A percentile compares a stretch with the other conserved stretches of the same genome.
Evolutionary conservation across 1,140 invertebrate genomes (phyloP).

Genomic region (Sitobion miscanthi): DNA sequence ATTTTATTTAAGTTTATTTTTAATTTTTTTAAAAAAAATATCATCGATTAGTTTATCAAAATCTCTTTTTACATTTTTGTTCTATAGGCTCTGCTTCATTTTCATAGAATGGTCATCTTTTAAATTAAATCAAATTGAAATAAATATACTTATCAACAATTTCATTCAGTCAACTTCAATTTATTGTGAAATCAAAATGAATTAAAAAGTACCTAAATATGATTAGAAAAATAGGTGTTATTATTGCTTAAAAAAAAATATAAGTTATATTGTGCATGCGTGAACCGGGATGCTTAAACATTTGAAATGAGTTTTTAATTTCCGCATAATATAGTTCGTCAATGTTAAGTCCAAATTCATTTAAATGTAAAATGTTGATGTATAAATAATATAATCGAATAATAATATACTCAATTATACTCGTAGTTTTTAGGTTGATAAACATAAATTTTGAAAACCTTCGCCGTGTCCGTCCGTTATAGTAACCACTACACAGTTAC

Average conservation of each 20-base stretch:
- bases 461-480: too few species aligned
- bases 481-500: too few species aligned
- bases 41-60: not conserved
- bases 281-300: not conserved
- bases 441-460: too few species aligned
- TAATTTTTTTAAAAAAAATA: not conserved
- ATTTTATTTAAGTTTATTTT: not conserved
- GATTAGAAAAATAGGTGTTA: too few species aligned
- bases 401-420: too few species aligned
- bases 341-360: not conserved
- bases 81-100: not conserved
- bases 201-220: too few species aligned
- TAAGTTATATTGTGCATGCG: not conserved
- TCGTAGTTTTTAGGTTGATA: too few species aligned
- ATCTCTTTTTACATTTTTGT: not conserved
- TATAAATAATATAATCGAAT: too few species aligned
- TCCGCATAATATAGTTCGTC: not conserved
- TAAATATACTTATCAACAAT: not conserved
- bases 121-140: not conserved
- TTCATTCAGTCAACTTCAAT: too few species aligned
- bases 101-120: not conserved
- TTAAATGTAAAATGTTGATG: not conserved
- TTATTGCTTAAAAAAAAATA: not conserved
- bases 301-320: not conserved
- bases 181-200: too few species aligned